Base-by-base conservation (phyloP, 2,113 vertebrate species). In the Podilymbus podiceps region DNA sequence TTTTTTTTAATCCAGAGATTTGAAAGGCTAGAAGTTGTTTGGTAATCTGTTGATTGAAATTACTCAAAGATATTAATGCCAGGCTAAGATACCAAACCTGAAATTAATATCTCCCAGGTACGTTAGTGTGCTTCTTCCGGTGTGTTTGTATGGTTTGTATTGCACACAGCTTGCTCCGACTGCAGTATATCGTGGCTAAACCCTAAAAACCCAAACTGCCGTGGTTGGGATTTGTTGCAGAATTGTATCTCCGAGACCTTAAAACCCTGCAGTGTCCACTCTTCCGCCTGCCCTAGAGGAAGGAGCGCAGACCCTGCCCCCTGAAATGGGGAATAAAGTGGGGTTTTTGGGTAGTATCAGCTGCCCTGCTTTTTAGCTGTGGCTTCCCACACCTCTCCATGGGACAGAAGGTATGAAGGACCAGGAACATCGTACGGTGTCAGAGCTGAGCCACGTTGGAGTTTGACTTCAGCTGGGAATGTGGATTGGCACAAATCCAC, bases 341-440 rank as follows among this genome's bases (percentile, higher is more conserved):
- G 5, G 4, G 1, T 1, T 25, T 25, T 23, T 12, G 55, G 44
- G 11, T 24, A 21, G 4, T 33, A 8, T 11, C 22, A 44, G 27
- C 30, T 30, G 25, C 20, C 19, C 25, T 28, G 56, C 21, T 50
- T 59, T 63, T 59, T 46, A 62, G 18, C 18, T 38, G 69, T 7
- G 2, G 40, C 27, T 63, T 76, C 42, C 31, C 31, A 33, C 22
- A 5, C 8, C 11, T 33, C 56, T 88, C 11, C 5, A 0, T 30
- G 44, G 63, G 58, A 2, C 1, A 1, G 40, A 38, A 21, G 31
- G 59, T 58, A 17, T 15, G 31, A 62, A 15, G 47, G 42, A 49
- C 21, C 0, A 1, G 24, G 20, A 21, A 12, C 5, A 8, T 56
- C 8, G 0, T 35, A 46, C 3, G 3, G 28, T 17, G 19, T 64